Evolutionary conservation across 2,888 invertebrate genomes (phyloP).

Genomic region (Himalopsyche kuldschensis): DNA sequence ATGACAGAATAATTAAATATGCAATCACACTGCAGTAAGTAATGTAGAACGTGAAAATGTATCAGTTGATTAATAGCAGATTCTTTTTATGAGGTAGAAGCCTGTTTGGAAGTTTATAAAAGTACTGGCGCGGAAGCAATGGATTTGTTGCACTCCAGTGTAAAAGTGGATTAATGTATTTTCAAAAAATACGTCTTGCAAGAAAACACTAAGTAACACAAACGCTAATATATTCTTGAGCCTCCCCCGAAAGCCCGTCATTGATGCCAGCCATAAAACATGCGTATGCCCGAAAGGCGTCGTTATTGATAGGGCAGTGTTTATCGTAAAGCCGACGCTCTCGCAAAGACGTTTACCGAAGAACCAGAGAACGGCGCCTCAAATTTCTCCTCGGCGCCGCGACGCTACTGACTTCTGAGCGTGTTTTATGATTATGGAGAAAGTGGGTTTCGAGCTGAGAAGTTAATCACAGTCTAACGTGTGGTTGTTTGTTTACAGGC

Average conservation of each 20-base stretch:
- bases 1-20: no score
- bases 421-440: not conserved
- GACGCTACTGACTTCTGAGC: not conserved
- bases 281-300: not conserved
- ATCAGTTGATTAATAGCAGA: no score
- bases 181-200: not conserved
- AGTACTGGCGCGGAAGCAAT: no score
- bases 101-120: no score
- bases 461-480: not conserved
- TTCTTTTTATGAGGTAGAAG: no score
- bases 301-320: not conserved
- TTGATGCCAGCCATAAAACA: not conserved
- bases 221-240: not conserved
- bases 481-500: slow-evolving; percentile 7
- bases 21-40: no score
- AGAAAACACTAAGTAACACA: not conserved
- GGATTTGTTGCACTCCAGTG: no score
- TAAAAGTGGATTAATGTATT: no score
- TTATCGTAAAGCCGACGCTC: not conserved
- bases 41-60: no score
- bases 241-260: not conserved
- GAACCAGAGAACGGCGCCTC: not conserved
- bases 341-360: not conserved
- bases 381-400: not conserved
- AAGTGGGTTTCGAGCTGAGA: not conserved